These are phyloP conservation scores for Todiramphus chloris DNA, from an alignment of 2,113 vertebrate species.

Conservation along the genomic window DNA sequence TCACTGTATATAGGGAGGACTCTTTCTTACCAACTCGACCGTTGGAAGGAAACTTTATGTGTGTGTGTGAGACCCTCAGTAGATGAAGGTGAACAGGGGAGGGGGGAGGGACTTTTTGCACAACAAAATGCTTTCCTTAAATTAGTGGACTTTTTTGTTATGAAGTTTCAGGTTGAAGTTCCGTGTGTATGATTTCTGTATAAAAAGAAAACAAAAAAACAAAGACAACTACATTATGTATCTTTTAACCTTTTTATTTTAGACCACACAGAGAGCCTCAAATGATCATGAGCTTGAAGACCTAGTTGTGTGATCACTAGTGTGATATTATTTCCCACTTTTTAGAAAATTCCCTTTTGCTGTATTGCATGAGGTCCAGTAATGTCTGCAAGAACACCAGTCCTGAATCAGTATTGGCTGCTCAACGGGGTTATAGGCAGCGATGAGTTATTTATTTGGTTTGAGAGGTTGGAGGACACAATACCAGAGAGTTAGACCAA, in stretches of 20 bases:
- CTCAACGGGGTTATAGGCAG: not conserved
- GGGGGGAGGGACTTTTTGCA: slow-evolving; percentile 75
- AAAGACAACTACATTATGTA: slow-evolving; percentile 45
- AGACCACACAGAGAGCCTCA: slow-evolving; percentile 47
- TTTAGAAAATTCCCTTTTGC: slow-evolving; percentile 32
- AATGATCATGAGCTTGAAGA: slow-evolving; percentile 35
- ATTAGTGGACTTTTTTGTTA: slow-evolving; percentile 76
- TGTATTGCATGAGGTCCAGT: slow-evolving; percentile 50
- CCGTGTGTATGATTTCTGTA: slow-evolving; percentile 80
- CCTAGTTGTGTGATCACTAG: slow-evolving; percentile 30
- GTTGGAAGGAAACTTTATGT: slow-evolving; percentile 64
- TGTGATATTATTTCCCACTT: slow-evolving; percentile 35
- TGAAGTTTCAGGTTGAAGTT: slow-evolving; percentile 77
- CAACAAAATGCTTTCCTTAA: slow-evolving; percentile 79
- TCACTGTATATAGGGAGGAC: slow-evolving; percentile 76
- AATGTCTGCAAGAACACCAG: slow-evolving; percentile 26
- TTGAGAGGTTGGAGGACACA: not conserved
- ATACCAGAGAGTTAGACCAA: not conserved
- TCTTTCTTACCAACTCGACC: slow-evolving; percentile 55
- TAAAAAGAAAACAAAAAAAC: slow-evolving; percentile 65
- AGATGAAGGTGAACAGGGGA: slow-evolving; percentile 67
- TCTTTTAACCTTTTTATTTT: slow-evolving; percentile 56
- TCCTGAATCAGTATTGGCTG: not conserved
- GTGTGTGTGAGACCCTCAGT: slow-evolving; percentile 62
- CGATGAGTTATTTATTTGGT: not conserved